These are phyloP conservation scores for Epinephelus cyanopodus DNA, from an alignment of 2,113 vertebrate species.

Conservation along the genomic window DNA sequence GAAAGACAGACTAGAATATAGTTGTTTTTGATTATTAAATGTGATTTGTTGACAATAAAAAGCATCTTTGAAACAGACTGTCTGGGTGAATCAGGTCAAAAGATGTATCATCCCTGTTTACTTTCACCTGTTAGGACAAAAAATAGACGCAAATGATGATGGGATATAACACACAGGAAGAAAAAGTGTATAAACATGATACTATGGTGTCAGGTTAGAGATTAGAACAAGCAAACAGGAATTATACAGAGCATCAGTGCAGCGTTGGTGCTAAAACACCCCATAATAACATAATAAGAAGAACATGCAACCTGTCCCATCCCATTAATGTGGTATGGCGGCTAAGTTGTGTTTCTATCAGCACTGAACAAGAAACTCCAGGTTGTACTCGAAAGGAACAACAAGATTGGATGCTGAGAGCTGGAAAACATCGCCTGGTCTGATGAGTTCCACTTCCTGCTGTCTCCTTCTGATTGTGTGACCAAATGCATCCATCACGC, in stretches of 20 bases:
- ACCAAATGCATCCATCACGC: conserved; percentile 22
- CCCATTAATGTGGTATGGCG: background rate
- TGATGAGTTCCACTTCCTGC: conserved; percentile 21
- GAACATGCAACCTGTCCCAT: background rate
- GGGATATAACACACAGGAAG: background rate
- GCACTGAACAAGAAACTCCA: background rate
- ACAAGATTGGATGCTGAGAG: background rate
- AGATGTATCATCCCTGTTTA: background rate
- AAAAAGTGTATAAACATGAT: background rate
- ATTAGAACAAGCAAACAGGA: background rate
- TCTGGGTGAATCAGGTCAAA: background rate
- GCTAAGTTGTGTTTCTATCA: background rate
- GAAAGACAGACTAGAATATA: background rate
- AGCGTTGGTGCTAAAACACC: background rate
- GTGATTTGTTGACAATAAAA: background rate
- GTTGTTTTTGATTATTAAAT: background rate
- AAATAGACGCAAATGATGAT: background rate
- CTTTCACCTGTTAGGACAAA: background rate
- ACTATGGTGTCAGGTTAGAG: background rate
- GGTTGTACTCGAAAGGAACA: background rate
- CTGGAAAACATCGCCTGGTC: background rate
- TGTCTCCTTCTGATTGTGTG: conserved; percentile 11
- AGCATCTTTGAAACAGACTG: too few species aligned
- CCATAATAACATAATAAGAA: background rate
- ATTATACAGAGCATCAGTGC: background rate